Conservation (phyloP, 2,888 invertebrate species). For the Creontiades dilutus region DNA sequence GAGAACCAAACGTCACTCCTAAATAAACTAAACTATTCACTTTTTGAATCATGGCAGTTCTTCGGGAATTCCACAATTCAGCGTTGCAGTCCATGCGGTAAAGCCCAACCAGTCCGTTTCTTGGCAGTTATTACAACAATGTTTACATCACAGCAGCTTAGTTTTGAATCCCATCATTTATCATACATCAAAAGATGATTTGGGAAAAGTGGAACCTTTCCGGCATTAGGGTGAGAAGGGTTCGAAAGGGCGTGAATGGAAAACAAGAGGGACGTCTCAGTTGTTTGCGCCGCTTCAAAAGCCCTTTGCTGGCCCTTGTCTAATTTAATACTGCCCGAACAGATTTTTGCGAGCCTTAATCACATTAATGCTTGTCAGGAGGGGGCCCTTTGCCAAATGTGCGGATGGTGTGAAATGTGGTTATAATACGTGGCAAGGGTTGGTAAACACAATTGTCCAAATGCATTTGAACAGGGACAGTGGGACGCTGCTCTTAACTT, state of each 20-base stretch:
- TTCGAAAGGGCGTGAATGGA: background rate
- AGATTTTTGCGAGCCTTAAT: constrained; percentile 44
- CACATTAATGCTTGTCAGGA: constrained; percentile 14
- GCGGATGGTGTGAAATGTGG: constrained; percentile 3
- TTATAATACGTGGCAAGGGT: constrained; percentile 13
- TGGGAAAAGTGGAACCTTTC: background rate
- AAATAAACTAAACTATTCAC: too few species aligned
- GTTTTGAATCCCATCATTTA: background rate
- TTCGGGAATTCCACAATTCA: too few species aligned
- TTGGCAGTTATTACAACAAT: too few species aligned
- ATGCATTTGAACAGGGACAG: too few species aligned
- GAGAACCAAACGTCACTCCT: too few species aligned
- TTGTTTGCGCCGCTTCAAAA: constrained; percentile 12
- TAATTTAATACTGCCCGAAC: constrained; percentile 39
- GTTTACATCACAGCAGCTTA: too few species aligned
- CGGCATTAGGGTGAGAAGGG: background rate
- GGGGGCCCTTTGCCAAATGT: constrained; percentile 36
- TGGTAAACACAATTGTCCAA: too few species aligned
- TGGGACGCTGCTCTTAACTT: too few species aligned
- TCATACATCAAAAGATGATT: background rate
- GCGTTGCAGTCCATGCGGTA: too few species aligned
- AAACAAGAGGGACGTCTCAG: constrained; percentile 19
- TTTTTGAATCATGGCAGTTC: too few species aligned
- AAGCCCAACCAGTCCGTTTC: too few species aligned
- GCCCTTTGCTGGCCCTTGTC: constrained; percentile 33